phyloP scores from a whole-genome alignment of 2,113 vertebrate species.

The Clarias gariepinus region DNA sequence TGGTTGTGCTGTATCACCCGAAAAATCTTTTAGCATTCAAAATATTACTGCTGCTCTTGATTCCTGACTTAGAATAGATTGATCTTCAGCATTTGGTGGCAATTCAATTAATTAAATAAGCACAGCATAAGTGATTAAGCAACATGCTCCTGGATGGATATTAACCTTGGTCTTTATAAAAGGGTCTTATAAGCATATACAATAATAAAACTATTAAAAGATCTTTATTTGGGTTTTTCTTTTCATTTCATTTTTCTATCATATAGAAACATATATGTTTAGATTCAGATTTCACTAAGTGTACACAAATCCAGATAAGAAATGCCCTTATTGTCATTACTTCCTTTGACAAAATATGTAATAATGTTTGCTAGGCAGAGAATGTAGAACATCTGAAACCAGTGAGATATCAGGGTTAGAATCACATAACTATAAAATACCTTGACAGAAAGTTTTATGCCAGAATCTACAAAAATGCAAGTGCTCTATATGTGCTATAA shows the following conservation, averaged over 20 bases:
- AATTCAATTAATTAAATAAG: background rate
- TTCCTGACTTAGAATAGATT: background rate
- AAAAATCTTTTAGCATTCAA: conserved; percentile 3
- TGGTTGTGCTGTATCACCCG: background rate
- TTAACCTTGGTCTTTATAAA: background rate
- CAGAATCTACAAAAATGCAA: background rate
- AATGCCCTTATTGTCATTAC: background rate
- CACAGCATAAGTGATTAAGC: background rate
- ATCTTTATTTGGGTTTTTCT: background rate
- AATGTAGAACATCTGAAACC: background rate
- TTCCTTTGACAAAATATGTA: background rate
- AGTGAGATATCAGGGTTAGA: background rate
- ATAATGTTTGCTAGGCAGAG: background rate
- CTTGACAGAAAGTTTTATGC: background rate
- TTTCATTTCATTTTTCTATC: background rate
- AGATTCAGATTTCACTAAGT: background rate
- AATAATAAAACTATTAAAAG: background rate
- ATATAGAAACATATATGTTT: background rate
- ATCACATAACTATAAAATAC: background rate
- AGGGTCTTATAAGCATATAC: background rate
- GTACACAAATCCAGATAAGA: background rate
- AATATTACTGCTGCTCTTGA: background rate
- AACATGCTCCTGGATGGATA: background rate
- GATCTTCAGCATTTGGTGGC: background rate
- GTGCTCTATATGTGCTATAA: background rate